These are phyloP conservation scores for Cyprinodon variegatus DNA, from an alignment of 2,113 vertebrate genomes.

Conservation along the genomic window DNA sequence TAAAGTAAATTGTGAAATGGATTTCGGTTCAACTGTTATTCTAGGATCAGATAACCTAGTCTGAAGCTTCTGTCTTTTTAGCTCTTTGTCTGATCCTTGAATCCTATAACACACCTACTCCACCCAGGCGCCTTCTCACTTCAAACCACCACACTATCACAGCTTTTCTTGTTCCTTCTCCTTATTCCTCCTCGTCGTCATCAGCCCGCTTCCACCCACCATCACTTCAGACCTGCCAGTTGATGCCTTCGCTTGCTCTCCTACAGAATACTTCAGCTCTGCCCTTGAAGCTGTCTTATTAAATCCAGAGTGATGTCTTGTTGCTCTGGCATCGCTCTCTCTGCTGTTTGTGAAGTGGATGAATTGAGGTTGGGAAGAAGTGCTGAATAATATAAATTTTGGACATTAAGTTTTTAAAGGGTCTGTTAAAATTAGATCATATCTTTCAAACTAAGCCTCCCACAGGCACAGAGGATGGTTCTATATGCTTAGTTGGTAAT, in stretches of 20 bases:
- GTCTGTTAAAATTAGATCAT: background rate
- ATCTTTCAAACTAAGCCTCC: background rate
- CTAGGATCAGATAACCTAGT: background rate
- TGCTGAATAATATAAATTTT: conserved; percentile 16
- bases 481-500: no score
- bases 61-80: background rate
- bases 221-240: conserved; percentile 24
- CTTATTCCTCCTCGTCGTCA: conserved; percentile 27
- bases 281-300: conserved; percentile 50
- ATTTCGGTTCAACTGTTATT: background rate
- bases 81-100: background rate
- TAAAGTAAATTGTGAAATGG: background rate
- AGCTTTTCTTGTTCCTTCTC: conserved; percentile 20
- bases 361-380: background rate
- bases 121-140: conserved; percentile 31
- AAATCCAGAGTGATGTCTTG: conserved; percentile 21
- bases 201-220: conserved; percentile 48
- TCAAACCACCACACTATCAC: conserved; percentile 43
- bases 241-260: conserved; percentile 4
- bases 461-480: background rate
- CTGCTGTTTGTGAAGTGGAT: background rate
- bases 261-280: conserved; percentile 17
- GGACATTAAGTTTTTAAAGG: no score
- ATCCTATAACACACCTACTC: conserved; percentile 16
- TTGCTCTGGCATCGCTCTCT: conserved; percentile 5